Base-by-base conservation (phyloP, 92 coral and sea anemone species). In the Epizoanthus stellaris region DNA sequence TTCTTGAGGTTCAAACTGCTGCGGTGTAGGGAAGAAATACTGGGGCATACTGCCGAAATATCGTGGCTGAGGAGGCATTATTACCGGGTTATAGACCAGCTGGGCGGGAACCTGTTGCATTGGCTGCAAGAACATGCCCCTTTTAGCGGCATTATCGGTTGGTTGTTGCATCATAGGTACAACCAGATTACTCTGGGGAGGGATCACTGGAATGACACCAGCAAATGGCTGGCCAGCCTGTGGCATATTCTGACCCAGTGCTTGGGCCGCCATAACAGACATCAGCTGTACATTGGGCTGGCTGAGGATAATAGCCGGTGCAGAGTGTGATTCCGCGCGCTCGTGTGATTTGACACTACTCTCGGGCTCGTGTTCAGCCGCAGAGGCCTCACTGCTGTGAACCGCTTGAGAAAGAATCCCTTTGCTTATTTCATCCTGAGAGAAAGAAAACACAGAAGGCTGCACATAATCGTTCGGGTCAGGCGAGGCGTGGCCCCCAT, bases 391-490 rank as follows among this genome's bases (percentile, higher is more conserved):
- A 59, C 88, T 66, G 3, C 82, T 23, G 20, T 87, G 89, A 21
- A 81, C 87, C 21, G 81, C 67, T n/a, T 47, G 80, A 52, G 73
- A 64, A 15, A 39, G 14, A 21, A 71, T 16, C 0, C 89, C 64
- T 59, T 84, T 80, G 10, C 11, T 43, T 67, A 91, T 47, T 11
- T 89, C 93, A 59, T 81, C 74, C 60, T 89, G 89, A 43, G 90
- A 80, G 5, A 87, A 69, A 23, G 93, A 71, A 47, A 90, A 84
- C 13, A 90, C 83, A n/a, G 69, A 77, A 30, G 93, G 92, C 15
- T 81, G 91, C 75, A 58, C 20, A 64, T 61, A 56, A 5, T 88
- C 91, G 43, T 73, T 54, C 30, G 80, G 82, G 59, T 89, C 63
- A 76, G 42, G 56, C 4, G 73, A 1, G 11, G 54, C 72, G 36